Conservation (phyloP, 2,113 vertebrate species). For the Phalacrocorax brasilianus region DNA sequence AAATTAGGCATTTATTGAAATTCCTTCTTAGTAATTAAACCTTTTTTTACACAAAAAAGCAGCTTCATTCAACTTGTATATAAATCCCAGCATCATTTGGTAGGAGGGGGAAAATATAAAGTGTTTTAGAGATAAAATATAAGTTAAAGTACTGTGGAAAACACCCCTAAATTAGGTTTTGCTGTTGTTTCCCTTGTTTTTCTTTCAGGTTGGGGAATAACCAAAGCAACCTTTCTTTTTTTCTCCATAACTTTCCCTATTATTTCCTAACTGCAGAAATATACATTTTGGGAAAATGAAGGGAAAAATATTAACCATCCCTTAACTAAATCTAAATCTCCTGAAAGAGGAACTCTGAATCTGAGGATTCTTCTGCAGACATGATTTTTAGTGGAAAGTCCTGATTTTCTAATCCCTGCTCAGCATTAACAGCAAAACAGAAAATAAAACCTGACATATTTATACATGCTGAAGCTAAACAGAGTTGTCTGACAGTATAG, state of each 20-base stretch:
- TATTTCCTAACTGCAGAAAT: not conserved
- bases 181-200: not conserved
- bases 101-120: not conserved
- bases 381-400: not conserved
- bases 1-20: not conserved
- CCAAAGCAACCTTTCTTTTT: not conserved
- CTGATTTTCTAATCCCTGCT: not conserved
- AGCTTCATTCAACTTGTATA: rapidly evolving
- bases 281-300: not conserved
- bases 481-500: not conserved
- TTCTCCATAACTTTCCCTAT: not conserved
- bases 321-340: not conserved
- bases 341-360: not conserved
- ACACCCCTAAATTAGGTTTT: not conserved
- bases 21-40: not conserved
- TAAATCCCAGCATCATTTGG: not conserved
- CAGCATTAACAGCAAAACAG: not conserved
- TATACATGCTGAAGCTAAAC: not conserved
- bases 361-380: not conserved
- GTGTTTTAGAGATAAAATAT: not conserved
- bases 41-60: not conserved
- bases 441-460: not conserved
- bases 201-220: not conserved
- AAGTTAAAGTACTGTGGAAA: not conserved
- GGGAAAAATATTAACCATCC: not conserved